These are phyloP conservation scores for Pelecanoides urinatrix DNA, from an alignment of 2,113 vertebrate genomes.

Conservation along the genomic window DNA sequence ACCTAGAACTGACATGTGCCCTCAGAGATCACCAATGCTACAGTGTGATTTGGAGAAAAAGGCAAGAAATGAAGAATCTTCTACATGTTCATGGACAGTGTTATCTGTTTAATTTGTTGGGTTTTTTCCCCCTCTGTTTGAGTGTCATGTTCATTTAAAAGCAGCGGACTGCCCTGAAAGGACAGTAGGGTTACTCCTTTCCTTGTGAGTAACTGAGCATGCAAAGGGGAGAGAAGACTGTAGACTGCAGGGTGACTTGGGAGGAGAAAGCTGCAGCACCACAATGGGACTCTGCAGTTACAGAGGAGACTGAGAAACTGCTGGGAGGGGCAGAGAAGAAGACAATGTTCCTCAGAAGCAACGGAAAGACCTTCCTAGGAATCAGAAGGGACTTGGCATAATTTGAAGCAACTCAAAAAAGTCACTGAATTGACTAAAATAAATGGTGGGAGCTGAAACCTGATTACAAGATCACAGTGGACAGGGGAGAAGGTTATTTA, in stretches of 20 bases:
- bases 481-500: not conserved
- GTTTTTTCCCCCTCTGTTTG: not conserved
- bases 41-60: not conserved
- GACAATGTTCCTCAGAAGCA: not conserved
- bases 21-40: not conserved
- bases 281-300: not conserved
- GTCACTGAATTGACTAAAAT: not conserved
- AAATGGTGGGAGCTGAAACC: not conserved
- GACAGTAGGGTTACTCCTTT: not conserved
- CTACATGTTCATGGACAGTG: accelerated
- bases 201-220: not conserved
- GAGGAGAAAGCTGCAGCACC: not conserved
- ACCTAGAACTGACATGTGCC: not conserved
- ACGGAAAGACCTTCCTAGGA: not conserved
- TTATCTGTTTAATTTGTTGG: not conserved
- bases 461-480: not conserved
- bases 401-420: not conserved
- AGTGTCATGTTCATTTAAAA: not conserved
- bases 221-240: not conserved
- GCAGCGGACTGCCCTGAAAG: not conserved
- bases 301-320: not conserved
- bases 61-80: not conserved
- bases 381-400: not conserved
- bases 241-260: not conserved
- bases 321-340: not conserved